Evolutionary conservation across 2,797 vertebrate species (phyloP).

Genomic region (Smutsia temminckii): DNA sequence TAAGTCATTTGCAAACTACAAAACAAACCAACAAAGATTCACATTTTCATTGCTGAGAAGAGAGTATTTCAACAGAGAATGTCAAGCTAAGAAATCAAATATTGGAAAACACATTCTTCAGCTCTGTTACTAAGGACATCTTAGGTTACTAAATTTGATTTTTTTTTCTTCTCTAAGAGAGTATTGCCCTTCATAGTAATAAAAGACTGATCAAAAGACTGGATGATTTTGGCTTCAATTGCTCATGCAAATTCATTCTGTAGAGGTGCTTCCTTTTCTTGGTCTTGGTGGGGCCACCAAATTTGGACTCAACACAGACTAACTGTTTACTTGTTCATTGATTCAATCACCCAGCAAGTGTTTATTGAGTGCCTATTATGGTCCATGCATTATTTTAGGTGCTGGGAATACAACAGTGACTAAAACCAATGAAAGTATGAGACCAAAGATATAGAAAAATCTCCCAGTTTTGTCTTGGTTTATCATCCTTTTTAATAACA

Average conservation of each 20-base stretch:
- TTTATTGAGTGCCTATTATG: not conserved
- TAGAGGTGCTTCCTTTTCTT: not conserved
- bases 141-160: constrained; percentile 69
- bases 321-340: no score
- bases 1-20: constrained; percentile 76
- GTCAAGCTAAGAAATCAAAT: constrained; percentile 75
- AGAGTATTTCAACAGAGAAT: constrained; percentile 70
- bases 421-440: not conserved
- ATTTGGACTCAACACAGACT: not conserved
- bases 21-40: constrained; percentile 67
- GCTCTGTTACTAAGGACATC: constrained; percentile 57
- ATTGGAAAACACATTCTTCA: constrained; percentile 76
- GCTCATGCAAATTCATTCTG: not conserved
- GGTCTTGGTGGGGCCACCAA: not conserved
- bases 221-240: not conserved
- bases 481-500: not conserved
- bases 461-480: not conserved
- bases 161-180: constrained; percentile 40
- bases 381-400: not conserved
- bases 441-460: not conserved
- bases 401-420: not conserved
- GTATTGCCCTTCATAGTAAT: constrained; percentile 36
- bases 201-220: constrained; percentile 29
- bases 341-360: not conserved
- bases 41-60: constrained; percentile 60